These are phyloP conservation scores for Drosophila subsilvestris DNA, from an alignment of 2,888 invertebrate genomes.

Conservation along the genomic window DNA sequence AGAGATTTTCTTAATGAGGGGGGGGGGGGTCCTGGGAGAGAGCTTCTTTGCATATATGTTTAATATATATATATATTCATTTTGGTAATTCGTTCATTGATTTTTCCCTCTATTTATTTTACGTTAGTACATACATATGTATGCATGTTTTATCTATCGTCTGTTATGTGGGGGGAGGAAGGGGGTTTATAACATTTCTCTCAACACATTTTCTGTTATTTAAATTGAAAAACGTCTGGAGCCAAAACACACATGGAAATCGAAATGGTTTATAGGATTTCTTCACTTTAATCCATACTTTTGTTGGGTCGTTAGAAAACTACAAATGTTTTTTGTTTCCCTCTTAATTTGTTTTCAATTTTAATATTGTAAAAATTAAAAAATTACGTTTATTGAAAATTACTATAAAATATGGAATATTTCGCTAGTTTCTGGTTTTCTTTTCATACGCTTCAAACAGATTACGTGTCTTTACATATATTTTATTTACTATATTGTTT, in stretches of 20 bases:
- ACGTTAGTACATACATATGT: slow-evolving; percentile 41
- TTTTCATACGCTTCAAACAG: slow-evolving; percentile 58
- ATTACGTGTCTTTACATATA: slow-evolving; percentile 54
- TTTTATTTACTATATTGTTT: slow-evolving; percentile 69
- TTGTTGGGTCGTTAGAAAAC: slow-evolving; percentile 66
- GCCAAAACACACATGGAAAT: slow-evolving; percentile 68
- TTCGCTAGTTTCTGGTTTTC: slow-evolving; percentile 57
- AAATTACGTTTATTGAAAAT: slow-evolving; percentile 77
- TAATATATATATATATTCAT: slow-evolving; percentile 37
- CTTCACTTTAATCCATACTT: slow-evolving; percentile 33
- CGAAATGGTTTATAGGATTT: slow-evolving; percentile 42
- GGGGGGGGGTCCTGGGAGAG: not conserved
- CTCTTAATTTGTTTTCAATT: slow-evolving; percentile 54
- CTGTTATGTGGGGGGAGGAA: slow-evolving; percentile 6
- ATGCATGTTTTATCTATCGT: slow-evolving; percentile 35
- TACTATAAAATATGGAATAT: slow-evolving; percentile 78
- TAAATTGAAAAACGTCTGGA: slow-evolving; percentile 47
- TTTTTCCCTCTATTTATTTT: slow-evolving; percentile 32
- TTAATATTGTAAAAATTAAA: slow-evolving; percentile 80
- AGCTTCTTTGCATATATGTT: slow-evolving; percentile 38
- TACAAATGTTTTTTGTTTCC: slow-evolving; percentile 63
- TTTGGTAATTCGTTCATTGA: slow-evolving; percentile 37
- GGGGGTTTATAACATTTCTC: slow-evolving; percentile 30
- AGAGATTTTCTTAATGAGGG: slow-evolving; percentile 21
- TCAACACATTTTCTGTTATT: slow-evolving; percentile 38